Evolutionary conservation across 1,140 invertebrate genomes (phyloP), one percentile per base, ranked within the genome.

Genomic region (Vollenhovia emeryi): DNA sequence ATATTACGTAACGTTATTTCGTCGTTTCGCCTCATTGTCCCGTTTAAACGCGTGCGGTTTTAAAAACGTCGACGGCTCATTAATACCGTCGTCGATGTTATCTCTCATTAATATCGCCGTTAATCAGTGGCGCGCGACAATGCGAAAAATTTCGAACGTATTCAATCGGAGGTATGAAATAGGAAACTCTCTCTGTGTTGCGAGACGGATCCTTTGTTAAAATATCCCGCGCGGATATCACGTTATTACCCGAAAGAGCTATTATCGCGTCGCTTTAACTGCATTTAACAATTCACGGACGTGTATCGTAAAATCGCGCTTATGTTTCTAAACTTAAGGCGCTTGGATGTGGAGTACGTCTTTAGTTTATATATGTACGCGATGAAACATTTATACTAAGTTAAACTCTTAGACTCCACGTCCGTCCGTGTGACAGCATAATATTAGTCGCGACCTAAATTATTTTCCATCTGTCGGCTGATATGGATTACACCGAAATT

Each of bases 371-470:
- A 30, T 43, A 4, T n/a, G 15, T 11, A 18, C 24, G n/a, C 36
- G 43, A 11, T 36, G 18, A 80, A 80, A 80, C 21, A 71, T 80
- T 57, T 33, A 71, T 71, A 9, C 8, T n/a, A 8, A 43, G 18
- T 69, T n/a, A 55, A 40, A 21, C n/a, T 55, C 21, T 57, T 69
- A 55, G 15, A n/a, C 9, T 48, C 43, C 36, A 50, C 45, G 30
- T 48, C n/a, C 43, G 21, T 24, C 40, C 2, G 24, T 21, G 6
- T 21, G 8, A 0, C 21, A 15, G 6, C 21, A 13, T 80, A 71
- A 80, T 80, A 71, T 80, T 80, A 71, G 71, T 24, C 78, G 24
- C 50, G 78, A 80, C 48, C 78, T 80, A 57, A 71, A 80, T 80
- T 71, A 80, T 80, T 71, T 80, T 43, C 78, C 33, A 55, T 18